Base-by-base conservation (phyloP, 1,140 invertebrate species). In the Liolophura sinensis region DNA sequence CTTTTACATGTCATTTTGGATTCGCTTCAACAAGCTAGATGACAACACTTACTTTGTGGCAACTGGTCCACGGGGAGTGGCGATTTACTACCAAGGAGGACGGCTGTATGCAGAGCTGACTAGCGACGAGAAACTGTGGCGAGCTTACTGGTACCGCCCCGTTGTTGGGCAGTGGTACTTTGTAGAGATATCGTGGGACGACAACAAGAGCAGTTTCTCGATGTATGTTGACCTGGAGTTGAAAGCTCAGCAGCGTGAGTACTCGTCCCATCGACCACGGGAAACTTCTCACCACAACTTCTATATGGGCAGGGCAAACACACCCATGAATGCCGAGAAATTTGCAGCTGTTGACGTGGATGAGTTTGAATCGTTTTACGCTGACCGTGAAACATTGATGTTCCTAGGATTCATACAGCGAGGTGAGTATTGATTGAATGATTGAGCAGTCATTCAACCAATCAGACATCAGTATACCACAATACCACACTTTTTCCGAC, bases 181-280 rank as follows among this genome's bases (percentile, higher is more conserved):
- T 66, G 62, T 82, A 15, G 82, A 84, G 70, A 48, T 82, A 18
- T 79, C 77, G 14, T 84, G 81, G 79, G 62, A 60, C 18, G 20
- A 56, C 24, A 64, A 52, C 7, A 59, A 72, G 6, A 70, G 60
- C 7, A 78, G 81, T 15, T 63, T 82, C 5, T 58, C 65, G 16
- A 71, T 84, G 60, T 82, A 70, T 60, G 60, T 81, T 12, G 69
- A 83, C 67, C 72, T 70, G 15, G 57, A 72, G 27, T n/a, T 72
- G 31, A 68, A 70, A 16, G 68, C 65, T 4, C 52, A 54, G 15
- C 73, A 77, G 62, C n/a, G 48, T 0, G 52, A 59, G 5, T 71
- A 69, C 40, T 56, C 27, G 24, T 40, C 31, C 3, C 14, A 62
- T 46, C 24, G 51, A 62, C 14, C n/a, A 9, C 14, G 48, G 6